A percentile compares a stretch with the other conserved stretches of the same genome.
Evolutionary conservation across 2,888 invertebrate species (phyloP).

Genomic region (Pecten maximus): DNA sequence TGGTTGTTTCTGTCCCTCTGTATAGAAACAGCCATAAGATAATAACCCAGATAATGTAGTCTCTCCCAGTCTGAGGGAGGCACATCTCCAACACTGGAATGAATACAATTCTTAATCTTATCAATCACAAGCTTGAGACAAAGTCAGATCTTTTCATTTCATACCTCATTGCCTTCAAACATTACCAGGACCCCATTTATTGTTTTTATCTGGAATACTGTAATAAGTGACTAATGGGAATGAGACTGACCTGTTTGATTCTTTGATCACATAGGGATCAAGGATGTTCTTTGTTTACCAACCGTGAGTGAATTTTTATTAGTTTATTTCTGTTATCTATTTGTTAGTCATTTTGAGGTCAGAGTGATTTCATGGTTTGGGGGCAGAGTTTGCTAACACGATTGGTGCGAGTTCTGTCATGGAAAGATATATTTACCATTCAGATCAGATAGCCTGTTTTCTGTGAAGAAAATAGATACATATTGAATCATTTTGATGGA

Average conservation of each 20-base stretch:
- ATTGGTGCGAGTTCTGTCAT: background rate
- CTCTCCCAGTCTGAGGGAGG: background rate
- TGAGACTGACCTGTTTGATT: background rate
- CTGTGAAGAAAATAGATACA: background rate
- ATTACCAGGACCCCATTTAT: background rate
- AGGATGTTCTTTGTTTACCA: background rate
- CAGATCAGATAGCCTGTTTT: background rate
- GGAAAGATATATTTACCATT: background rate
- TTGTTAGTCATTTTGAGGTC: slow-evolving; percentile 9
- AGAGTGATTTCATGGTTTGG: background rate
- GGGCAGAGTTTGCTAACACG: background rate
- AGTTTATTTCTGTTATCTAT: slow-evolving; percentile 14
- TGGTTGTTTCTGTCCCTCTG: background rate
- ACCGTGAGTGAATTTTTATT: slow-evolving; percentile 13
- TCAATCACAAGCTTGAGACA: slow-evolving; percentile 10
- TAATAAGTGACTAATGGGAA: background rate
- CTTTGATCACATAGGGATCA: slow-evolving; percentile 14
- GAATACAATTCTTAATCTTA: background rate
- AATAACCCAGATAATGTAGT: background rate
- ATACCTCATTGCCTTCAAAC: slow-evolving; percentile 40
- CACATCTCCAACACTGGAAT: background rate
- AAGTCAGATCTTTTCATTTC: slow-evolving; percentile 26
- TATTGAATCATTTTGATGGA: slow-evolving; percentile 12
- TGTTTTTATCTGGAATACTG: background rate
- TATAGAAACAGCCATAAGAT: background rate